Conservation (phyloP, 2,797 vertebrate genomes). For the Numenius phaeopus region DNA sequence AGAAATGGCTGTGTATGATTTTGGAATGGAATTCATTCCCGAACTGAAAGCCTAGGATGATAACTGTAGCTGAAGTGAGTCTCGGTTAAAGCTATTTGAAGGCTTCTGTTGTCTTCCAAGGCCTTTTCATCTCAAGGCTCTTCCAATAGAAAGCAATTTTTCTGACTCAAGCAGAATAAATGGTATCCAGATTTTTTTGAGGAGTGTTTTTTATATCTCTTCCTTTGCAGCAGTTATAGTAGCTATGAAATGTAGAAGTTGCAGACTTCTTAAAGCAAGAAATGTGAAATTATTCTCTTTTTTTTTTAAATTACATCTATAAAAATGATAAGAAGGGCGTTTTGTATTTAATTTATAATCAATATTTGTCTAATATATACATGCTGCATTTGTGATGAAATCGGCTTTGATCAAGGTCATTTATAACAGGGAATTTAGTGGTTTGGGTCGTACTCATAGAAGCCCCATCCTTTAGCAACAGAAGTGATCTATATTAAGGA, state of each 20-base stretch:
- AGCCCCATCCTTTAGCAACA: background rate
- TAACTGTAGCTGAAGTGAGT: background rate
- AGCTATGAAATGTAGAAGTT: background rate
- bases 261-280: background rate
- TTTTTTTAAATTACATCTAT: background rate
- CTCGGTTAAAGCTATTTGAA: background rate
- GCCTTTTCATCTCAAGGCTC: background rate
- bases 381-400: background rate
- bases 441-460: background rate
- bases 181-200: background rate
- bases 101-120: background rate
- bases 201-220: background rate
- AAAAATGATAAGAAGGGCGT: fast-evolving
- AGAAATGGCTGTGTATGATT: background rate
- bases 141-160: background rate
- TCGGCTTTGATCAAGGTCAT: background rate
- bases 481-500: background rate
- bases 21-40: background rate
- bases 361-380: background rate
- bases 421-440: background rate
- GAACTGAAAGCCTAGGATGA: background rate
- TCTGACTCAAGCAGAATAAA: background rate
- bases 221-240: background rate
- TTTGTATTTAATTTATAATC: background rate
- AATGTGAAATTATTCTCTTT: background rate